These are phyloP conservation scores for Ceryle rudis DNA, from an alignment of 2,797 vertebrate species.

Conservation along the genomic window DNA sequence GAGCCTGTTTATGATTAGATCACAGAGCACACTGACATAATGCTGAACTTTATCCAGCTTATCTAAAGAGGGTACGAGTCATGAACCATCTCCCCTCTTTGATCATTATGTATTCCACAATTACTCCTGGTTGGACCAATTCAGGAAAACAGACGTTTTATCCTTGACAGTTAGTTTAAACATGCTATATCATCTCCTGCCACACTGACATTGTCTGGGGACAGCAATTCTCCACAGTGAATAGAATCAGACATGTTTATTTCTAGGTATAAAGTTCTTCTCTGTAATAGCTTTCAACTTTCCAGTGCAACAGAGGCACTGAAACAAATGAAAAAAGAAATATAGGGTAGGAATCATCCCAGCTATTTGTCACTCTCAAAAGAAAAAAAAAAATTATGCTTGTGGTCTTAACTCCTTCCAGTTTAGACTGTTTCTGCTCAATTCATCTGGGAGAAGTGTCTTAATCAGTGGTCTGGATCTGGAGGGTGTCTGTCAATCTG, in stretches of 20 bases:
- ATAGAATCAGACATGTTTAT: neutral
- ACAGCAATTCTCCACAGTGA: neutral
- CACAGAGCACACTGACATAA: conserved; percentile 21
- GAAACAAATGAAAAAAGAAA: neutral
- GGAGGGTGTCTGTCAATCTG: neutral
- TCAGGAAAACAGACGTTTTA: neutral
- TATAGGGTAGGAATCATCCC: neutral
- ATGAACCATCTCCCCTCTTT: neutral
- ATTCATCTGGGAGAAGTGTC: neutral
- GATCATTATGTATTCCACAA: neutral
- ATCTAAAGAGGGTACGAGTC: neutral
- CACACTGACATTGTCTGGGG: neutral
- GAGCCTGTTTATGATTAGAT: conserved; percentile 50
- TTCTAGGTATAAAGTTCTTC: neutral
- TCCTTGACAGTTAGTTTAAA: neutral
- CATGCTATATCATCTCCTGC: neutral
- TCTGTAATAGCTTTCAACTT: neutral
- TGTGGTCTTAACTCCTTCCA: neutral
- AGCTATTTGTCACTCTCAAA: neutral
- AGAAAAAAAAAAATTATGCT: neutral
- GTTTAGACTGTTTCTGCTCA: neutral
- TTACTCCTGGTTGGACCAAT: neutral
- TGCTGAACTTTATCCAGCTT: conserved; percentile 2
- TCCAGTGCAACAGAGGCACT: neutral
- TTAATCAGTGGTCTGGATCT: neutral